These are phyloP conservation scores for Drosophila lowei DNA, from an alignment of 1,140 invertebrate genomes.

Conservation along the genomic window DNA sequence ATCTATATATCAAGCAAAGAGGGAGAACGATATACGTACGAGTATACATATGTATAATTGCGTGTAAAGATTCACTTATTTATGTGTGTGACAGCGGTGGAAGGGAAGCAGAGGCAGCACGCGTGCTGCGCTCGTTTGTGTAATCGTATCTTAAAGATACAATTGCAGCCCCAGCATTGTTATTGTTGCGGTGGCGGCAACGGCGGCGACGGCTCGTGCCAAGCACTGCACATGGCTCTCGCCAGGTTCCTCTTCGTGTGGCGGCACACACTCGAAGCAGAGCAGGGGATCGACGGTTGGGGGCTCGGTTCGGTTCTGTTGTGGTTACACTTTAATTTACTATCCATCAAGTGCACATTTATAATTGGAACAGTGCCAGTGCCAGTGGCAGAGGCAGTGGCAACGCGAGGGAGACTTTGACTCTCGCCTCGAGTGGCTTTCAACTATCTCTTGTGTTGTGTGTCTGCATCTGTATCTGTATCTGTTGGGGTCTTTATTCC, in stretches of 20 bases:
- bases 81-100: constrained; percentile 18
- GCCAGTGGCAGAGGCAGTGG: constrained; percentile 13
- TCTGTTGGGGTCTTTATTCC: constrained; percentile 5
- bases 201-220: constrained; percentile 39
- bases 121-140: constrained; percentile 39
- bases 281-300: too few species aligned
- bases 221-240: constrained; percentile 42
- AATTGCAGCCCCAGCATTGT: constrained; percentile 29
- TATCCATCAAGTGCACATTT: constrained; percentile 71
- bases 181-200: constrained; percentile 2
- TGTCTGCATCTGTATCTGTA: background rate
- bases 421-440: constrained; percentile 22
- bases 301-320: constrained; percentile 40
- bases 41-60: constrained; percentile 55
- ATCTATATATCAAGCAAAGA: constrained; percentile 11
- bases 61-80: constrained; percentile 68
- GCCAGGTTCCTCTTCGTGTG: constrained; percentile 6
- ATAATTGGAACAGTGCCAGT: constrained; percentile 67
- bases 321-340: constrained; percentile 73
- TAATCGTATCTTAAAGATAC: constrained; percentile 59
- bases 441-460: constrained; percentile 5
- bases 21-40: constrained; percentile 9
- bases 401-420: background rate
- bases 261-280: too few species aligned
- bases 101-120: too few species aligned